A percentile compares a stretch with the other conserved stretches of the same genome.
phyloP scores from a whole-genome alignment of 2,797 vertebrate genomes.

The Chelon auratus region DNA sequence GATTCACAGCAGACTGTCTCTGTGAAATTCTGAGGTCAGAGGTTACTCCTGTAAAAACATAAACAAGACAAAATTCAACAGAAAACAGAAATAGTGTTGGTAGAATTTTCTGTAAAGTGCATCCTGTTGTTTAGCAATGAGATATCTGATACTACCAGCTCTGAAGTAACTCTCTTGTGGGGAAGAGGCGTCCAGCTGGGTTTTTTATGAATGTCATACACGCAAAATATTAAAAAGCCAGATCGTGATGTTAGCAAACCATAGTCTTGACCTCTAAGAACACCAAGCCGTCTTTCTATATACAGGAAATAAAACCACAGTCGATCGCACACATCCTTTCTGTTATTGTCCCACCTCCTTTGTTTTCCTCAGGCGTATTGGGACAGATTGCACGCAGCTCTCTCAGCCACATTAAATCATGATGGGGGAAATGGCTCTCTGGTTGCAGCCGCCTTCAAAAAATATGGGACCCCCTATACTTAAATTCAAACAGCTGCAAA shows the following conservation, averaged over 20 bases:
- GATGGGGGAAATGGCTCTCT: conserved; percentile 54
- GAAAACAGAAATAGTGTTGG: neutral
- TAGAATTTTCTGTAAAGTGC: neutral
- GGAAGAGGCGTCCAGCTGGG: neutral
- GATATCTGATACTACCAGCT: neutral
- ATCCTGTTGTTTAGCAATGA: neutral
- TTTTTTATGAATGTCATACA: conserved; percentile 32
- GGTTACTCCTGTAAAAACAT: neutral
- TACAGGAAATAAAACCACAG: conserved; percentile 30
- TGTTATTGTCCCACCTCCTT: conserved; percentile 6
- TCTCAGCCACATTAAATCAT: conserved; percentile 61
- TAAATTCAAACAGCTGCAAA: conserved; percentile 73
- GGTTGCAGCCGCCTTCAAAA: conserved; percentile 45
- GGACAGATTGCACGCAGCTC: conserved; percentile 42
- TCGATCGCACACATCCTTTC: conserved; percentile 30
- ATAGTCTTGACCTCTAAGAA: conserved; percentile 31
- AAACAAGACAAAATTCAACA: neutral
- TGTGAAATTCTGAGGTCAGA: neutral
- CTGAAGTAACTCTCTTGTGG: neutral
- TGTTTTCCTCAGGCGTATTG: conserved; percentile 38
- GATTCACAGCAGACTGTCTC: neutral
- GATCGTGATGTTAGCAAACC: conserved; percentile 15
- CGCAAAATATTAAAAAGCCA: conserved; percentile 17
- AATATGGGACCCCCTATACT: conserved; percentile 39
- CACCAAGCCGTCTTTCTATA: conserved; percentile 31